Evolutionary conservation across 2,113 vertebrate genomes (phyloP), one percentile per base, ranked within the genome.

Genomic region (Vulpes vulpes): DNA sequence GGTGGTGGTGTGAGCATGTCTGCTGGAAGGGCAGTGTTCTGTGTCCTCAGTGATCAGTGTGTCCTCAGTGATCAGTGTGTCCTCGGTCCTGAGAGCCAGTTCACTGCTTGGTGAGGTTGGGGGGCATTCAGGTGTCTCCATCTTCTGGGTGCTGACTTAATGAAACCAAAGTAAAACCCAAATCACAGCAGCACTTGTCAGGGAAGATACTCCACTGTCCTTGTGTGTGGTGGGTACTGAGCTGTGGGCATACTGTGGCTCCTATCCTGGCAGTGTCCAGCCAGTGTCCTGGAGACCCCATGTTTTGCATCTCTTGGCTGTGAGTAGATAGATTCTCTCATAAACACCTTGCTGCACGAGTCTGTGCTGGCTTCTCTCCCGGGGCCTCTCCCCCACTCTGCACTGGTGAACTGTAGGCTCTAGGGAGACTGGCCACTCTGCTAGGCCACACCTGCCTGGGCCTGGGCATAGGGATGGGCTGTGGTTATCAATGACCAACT

Each of bases 281-380:
- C 30, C 3, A 14, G 62, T 30, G 3, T 19, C 16, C 9, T 25
- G 14, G 32, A 43, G 20, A 11, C 69, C 53, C 55, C 11, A 5
- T 16, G 17, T 15, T 30, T 53, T 30, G 19, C 6, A 20, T 17
- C 82, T 67, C 51, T 80, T 2, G 4, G 32, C 43, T 16, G 35
- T 3, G 14, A 14, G 30, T 12, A 16, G 16, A 0, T 12, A 16
- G 16, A 0, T 22, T 3, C 17, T 57, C 6, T 30, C 12, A 3
- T 0, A 25, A 64, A 27, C 27, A 5, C 35, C 16, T 43, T 17
- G 62, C 74, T 3, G 14, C 32, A 20, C 2, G 6, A n/a, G 1
- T 27, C 4, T 15, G 32, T 8, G 25, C 38, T 30, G 60, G 69
- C 91, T 35, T n/a, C 4, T 57, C 27, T 62, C 19, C 17, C 3